phyloP scores from a whole-genome alignment of 1,140 invertebrate species.

The Leptopilina boulardi region DNA sequence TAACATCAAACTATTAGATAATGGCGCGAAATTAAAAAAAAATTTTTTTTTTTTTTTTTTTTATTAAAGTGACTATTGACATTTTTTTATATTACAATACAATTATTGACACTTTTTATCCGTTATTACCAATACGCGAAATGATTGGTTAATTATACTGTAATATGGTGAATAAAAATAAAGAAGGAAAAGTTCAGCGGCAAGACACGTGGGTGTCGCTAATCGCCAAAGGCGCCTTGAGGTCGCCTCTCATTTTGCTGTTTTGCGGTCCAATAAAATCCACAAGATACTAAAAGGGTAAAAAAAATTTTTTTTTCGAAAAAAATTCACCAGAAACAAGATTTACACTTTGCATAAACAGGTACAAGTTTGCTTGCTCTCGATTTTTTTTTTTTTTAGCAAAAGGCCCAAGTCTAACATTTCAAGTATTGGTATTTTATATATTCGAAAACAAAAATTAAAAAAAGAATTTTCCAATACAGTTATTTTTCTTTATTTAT shows the following conservation, averaged over 20 bases:
- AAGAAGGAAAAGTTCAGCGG: slow-evolving; percentile 26
- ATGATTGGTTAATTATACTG: slow-evolving; percentile 27
- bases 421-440: neutral
- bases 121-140: neutral
- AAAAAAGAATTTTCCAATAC: too few species aligned
- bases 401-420: neutral
- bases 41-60: too few species aligned
- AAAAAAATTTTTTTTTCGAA: slow-evolving; percentile 23
- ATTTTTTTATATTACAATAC: too few species aligned
- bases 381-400: neutral
- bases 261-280: slow-evolving; percentile 28
- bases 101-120: neutral
- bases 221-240: slow-evolving; percentile 55
- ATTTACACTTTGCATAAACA: slow-evolving; percentile 11
- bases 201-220: slow-evolving; percentile 51
- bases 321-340: slow-evolving; percentile 26
- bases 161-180: neutral
- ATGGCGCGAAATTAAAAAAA: too few species aligned
- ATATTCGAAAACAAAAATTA: too few species aligned
- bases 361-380: slow-evolving; percentile 8
- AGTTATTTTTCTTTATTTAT: too few species aligned
- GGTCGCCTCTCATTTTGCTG: slow-evolving; percentile 32
- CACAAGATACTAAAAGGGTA: neutral
- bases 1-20: too few species aligned
- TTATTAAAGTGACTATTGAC: too few species aligned